Evolutionary conservation across 1,140 invertebrate genomes (phyloP), one percentile per base, ranked within the genome.

Genomic region (Neoseiulus cucumeris): DNA sequence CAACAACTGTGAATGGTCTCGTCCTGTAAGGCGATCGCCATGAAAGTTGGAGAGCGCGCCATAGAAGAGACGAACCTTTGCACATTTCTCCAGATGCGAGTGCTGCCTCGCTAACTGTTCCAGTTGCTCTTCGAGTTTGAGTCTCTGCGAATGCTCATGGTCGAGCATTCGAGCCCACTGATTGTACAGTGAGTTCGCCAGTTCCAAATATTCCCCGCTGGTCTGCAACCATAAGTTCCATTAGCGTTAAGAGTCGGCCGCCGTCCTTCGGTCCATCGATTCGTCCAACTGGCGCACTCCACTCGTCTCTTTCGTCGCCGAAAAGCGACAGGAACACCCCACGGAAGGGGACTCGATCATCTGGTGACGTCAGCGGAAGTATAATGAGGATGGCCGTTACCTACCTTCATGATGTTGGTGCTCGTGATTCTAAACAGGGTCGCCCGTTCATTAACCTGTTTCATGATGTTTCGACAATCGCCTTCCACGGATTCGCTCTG

Each of bases 81-180:
- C 86, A 17, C 85, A 87, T 75, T 86, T 84, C 74, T 95, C 91
- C 65, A 99, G 79, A 69, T 87, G 85, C 29, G 90, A 91, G 74
- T 98, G 93, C 75, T 99, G 94, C 69, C 89, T 83, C 1, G 95
- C 95, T 51, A 98, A 80, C 71, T 94, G 90, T 75, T 98, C 94
- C 2, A 98, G 88, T 77, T 98, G 90, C 72, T 96, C 91, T 76
- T 98, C 92, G 45, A 98, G 78, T n/a, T 88, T 81, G 70, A 86
- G 80, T 70, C 92, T 84, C 76, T 97, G 90, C 68, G 97, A 92
- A 1, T 93, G 84, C 73, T 98, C 94, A 74, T 95, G 87, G 68
- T 94, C 86, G 64, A 98, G 76, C 73, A 91, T 82, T 70, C 87
- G 86, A 69, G 87, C 86, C 87, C 92, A 91, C 70, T 92, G 88